Conservation (phyloP, 2,113 vertebrate species). For the Miniopterus natalensis region DNA sequence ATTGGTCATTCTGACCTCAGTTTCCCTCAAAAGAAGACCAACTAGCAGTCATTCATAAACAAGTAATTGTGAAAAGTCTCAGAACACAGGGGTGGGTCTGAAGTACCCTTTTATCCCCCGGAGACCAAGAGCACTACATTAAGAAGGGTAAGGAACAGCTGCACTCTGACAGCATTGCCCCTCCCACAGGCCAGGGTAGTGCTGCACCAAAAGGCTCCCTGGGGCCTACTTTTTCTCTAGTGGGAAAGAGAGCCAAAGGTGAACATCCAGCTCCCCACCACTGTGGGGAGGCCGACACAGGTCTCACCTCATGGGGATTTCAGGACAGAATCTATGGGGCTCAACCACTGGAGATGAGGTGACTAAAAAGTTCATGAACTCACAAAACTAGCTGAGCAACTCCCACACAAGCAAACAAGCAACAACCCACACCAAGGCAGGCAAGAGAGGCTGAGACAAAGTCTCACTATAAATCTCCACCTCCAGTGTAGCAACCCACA, state of each 20-base stretch:
- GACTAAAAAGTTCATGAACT: background rate
- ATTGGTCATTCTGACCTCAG: background rate
- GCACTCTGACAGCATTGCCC: background rate
- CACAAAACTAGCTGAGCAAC: background rate
- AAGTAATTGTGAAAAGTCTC: background rate
- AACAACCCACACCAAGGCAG: background rate
- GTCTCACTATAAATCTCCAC: background rate
- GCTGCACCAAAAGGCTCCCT: background rate
- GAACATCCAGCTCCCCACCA: background rate
- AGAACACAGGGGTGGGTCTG: background rate
- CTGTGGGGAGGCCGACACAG: background rate
- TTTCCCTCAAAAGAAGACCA: background rate
- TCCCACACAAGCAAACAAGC: too few relatives aligned
- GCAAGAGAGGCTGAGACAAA: background rate
- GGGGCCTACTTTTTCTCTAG: background rate
- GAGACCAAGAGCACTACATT: background rate
- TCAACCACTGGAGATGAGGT: background rate
- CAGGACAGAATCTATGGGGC: background rate
- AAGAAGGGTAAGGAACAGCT: background rate
- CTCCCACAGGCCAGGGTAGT: background rate
- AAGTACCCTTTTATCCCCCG: background rate
- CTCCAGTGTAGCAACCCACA: background rate
- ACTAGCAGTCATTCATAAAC: background rate
- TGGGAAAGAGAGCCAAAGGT: background rate
- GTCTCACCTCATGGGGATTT: background rate